phyloP scores from a whole-genome alignment of 2,888 invertebrate species.

The Melipona bicolor region DNA sequence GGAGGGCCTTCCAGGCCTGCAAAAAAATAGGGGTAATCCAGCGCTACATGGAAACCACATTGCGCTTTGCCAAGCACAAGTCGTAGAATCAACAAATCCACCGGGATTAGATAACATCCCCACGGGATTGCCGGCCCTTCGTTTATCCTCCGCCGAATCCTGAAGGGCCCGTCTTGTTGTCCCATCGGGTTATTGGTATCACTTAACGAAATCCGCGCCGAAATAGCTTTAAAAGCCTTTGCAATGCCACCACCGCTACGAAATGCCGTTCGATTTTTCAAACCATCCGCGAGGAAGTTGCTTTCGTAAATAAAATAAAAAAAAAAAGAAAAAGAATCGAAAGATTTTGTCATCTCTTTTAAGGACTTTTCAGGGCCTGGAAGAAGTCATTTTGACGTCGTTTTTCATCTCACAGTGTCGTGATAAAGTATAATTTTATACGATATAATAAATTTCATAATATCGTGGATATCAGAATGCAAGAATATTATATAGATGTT shows the following conservation, averaged over 20 bases:
- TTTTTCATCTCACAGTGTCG: too few relatives aligned
- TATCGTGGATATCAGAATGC: too few relatives aligned
- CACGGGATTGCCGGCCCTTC: conserved; percentile 66
- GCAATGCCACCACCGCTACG: conserved; percentile 1
- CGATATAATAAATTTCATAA: too few relatives aligned
- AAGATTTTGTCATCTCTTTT: neutral
- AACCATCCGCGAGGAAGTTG: conserved; percentile 1
- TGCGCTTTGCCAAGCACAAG: conserved; percentile 75
- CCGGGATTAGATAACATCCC: conserved; percentile 75
- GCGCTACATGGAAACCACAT: conserved; percentile 80
- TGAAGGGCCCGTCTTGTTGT: conserved; percentile 71
- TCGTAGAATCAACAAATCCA: conserved; percentile 78
- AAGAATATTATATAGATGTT: too few relatives aligned
- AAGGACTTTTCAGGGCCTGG: neutral
- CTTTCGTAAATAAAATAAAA: neutral
- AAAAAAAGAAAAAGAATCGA: too few relatives aligned
- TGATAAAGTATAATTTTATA: too few relatives aligned
- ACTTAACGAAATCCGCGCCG: conserved; percentile 75
- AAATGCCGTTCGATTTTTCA: conserved; percentile 47
- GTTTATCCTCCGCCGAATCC: conserved; percentile 67
- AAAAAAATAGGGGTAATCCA: conserved; percentile 76
- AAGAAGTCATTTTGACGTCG: too few relatives aligned
- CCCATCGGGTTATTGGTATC: conserved; percentile 78
- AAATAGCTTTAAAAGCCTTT: conserved; percentile 71
- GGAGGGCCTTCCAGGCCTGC: conserved; percentile 45